Conservation (phyloP, 2,113 vertebrate genomes). For the Elephantulus edwardii region DNA sequence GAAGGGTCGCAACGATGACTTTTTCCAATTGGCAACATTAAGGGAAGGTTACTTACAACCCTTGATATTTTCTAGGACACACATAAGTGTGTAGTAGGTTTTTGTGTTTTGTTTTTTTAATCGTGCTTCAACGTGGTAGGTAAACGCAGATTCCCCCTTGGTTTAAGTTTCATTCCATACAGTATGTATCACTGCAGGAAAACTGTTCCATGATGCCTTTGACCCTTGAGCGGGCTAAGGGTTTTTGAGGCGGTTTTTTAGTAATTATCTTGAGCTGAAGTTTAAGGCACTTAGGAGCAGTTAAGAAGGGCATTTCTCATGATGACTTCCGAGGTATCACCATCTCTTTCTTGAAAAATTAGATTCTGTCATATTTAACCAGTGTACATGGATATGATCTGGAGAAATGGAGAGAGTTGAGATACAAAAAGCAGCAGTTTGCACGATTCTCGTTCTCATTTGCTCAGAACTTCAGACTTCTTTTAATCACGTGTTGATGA, state of each 20-base stretch:
- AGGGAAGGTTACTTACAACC: slow-evolving; percentile 35
- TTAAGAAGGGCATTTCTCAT: slow-evolving; percentile 31
- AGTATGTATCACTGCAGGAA: background rate
- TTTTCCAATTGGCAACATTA: slow-evolving; percentile 37
- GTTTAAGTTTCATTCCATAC: background rate
- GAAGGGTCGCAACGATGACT: slow-evolving; percentile 39
- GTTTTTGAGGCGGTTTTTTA: background rate
- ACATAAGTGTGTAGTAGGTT: background rate
- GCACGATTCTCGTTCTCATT: background rate
- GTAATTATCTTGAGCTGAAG: slow-evolving; percentile 41
- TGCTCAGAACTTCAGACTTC: slow-evolving; percentile 25
- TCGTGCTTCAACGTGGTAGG: background rate
- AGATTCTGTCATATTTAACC: background rate
- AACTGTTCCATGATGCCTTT: background rate
- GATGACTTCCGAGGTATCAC: background rate
- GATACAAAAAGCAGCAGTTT: background rate
- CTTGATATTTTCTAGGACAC: slow-evolving; percentile 6
- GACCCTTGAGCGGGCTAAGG: background rate
- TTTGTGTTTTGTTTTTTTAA: too few species aligned
- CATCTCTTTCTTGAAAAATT: background rate
- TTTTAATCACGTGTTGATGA: slow-evolving; percentile 30
- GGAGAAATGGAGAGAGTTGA: slow-evolving; percentile 4
- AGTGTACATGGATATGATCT: slow-evolving; percentile 1
- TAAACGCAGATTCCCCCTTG: background rate
- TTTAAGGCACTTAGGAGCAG: slow-evolving; percentile 17